phyloP scores from a whole-genome alignment of 2,888 invertebrate genomes.

The Eupithecia subfuscata region DNA sequence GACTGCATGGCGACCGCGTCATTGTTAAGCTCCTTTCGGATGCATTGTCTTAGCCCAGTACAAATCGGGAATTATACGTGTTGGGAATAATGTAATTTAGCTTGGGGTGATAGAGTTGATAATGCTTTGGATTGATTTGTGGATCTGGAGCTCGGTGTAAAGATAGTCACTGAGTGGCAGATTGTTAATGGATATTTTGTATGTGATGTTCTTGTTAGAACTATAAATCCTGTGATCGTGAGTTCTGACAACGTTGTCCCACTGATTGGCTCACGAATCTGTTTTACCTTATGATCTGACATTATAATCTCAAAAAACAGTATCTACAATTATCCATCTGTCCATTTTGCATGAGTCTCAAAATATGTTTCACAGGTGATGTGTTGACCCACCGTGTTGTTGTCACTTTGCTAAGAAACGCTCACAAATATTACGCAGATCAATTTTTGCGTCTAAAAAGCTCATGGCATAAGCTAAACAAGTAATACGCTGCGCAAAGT shows the following conservation, averaged over 20 bases:
- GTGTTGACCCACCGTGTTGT: not conserved
- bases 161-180: not conserved
- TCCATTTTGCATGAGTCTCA: not conserved
- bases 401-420: not conserved
- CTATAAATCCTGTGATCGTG: not conserved
- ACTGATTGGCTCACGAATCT: not conserved
- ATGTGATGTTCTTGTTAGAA: not conserved
- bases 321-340: not conserved
- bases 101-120: conserved; percentile 22
- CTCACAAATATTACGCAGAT: not conserved
- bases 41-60: conserved; percentile 33
- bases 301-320: not conserved
- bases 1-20: conserved; percentile 59
- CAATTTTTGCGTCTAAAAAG: not conserved
- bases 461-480: not conserved
- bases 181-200: conserved; percentile 5
- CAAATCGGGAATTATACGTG: conserved; percentile 35
- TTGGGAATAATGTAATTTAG: conserved; percentile 24
- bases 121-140: conserved; percentile 13
- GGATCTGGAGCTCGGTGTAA: not conserved
- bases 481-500: not conserved
- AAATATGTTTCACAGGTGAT: not conserved
- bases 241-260: not conserved
- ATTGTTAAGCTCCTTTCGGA: conserved; percentile 47
- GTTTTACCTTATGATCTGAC: not conserved